Conservation (phyloP, 1,140 invertebrate species). For the Sinonovacula constricta region DNA sequence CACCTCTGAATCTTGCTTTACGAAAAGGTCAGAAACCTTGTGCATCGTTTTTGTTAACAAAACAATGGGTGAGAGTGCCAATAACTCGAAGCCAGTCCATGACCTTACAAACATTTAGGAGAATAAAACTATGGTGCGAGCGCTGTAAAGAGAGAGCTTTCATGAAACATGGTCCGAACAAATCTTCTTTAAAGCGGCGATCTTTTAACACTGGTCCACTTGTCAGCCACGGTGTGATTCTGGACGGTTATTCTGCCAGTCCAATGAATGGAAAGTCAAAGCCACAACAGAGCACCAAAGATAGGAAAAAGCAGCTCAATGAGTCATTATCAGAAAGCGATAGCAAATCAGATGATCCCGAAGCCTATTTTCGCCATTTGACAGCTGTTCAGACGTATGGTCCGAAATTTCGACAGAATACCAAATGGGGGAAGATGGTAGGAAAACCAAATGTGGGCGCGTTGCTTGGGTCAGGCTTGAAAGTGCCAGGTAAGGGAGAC, state of each 20-base stretch:
- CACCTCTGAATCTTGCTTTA: slow-evolving; percentile 75
- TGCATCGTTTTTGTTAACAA: slow-evolving; percentile 76
- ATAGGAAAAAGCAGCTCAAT: slow-evolving; percentile 54
- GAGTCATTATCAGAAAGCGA: slow-evolving; percentile 51
- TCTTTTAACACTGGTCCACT: slow-evolving; percentile 65
- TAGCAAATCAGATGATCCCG: slow-evolving; percentile 59
- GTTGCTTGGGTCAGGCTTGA: slow-evolving; percentile 28
- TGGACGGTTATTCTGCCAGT: slow-evolving; percentile 72
- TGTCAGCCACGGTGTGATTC: slow-evolving; percentile 70
- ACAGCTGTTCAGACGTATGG: slow-evolving; percentile 58
- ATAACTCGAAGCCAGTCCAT: slow-evolving; percentile 68
- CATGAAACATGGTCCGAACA: slow-evolving; percentile 66
- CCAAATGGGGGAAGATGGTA: slow-evolving; percentile 64
- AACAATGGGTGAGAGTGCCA: slow-evolving; percentile 75
- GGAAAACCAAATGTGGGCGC: slow-evolving; percentile 45
- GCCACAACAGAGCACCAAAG: slow-evolving; percentile 48
- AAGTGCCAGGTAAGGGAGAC: slow-evolving; percentile 34
- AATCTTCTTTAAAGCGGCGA: slow-evolving; percentile 70
- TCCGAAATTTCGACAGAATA: slow-evolving; percentile 58
- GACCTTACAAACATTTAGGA: slow-evolving; percentile 69
- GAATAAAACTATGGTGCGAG: slow-evolving; percentile 74
- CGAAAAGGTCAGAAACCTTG: slow-evolving; percentile 71
- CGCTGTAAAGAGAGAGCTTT: slow-evolving; percentile 71
- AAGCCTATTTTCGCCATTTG: slow-evolving; percentile 67
- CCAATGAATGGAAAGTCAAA: slow-evolving; percentile 73